Evolutionary conservation across 2,113 vertebrate species (phyloP).

Genomic region (Cairina moschata): DNA sequence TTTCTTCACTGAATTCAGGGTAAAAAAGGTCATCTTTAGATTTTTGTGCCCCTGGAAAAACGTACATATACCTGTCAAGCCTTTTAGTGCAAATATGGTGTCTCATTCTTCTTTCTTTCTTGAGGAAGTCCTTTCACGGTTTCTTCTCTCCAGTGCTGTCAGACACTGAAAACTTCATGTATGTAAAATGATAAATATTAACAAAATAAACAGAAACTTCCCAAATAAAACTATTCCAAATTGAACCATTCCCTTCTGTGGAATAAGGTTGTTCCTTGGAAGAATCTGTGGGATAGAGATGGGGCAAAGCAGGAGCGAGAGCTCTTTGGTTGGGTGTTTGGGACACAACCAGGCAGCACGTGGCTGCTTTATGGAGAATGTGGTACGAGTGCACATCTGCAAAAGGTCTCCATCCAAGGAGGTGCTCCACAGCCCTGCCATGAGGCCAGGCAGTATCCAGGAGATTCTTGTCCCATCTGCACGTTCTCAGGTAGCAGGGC

Average conservation of each 20-base stretch:
- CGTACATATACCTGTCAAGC: background rate
- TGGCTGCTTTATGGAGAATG: background rate
- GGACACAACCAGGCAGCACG: background rate
- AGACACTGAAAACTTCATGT: background rate
- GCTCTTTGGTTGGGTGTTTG: background rate
- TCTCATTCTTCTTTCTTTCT: fast-evolving
- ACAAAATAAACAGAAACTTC: background rate
- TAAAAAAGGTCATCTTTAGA: background rate
- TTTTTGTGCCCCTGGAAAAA: background rate
- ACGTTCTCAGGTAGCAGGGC: background rate
- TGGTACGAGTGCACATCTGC: too few species aligned
- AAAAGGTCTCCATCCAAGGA: too few species aligned
- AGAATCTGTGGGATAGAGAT: background rate
- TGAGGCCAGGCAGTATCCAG: background rate
- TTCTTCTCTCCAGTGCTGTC: background rate
- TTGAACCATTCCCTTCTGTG: background rate
- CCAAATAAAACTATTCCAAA: background rate
- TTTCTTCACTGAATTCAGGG: background rate
- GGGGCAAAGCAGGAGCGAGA: too few species aligned
- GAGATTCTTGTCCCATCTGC: background rate
- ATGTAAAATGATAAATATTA: background rate
- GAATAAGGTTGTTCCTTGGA: background rate
- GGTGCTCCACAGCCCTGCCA: background rate
- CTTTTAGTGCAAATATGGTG: background rate
- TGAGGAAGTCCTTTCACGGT: fast-evolving